Conservation (phyloP, 2,797 vertebrate species). For the Pelobates cultripes region DNA sequence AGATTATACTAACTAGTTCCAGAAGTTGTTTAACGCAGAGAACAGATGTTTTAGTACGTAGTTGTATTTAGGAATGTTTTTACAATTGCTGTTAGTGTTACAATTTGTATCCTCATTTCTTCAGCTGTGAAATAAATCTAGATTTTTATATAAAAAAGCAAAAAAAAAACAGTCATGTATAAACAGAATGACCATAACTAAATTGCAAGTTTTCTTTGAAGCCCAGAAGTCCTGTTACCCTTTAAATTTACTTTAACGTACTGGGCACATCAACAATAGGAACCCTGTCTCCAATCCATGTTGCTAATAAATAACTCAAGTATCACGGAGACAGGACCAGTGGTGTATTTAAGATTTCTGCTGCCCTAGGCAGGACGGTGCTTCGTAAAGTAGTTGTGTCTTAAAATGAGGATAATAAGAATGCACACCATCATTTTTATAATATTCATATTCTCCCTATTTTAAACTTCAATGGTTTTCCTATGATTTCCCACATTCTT, state of each 20-base stretch:
- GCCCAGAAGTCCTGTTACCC: neutral
- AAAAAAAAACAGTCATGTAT: neutral
- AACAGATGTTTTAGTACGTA: slow-evolving; percentile 1
- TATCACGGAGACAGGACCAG: neutral
- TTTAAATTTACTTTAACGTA: slow-evolving; percentile 25
- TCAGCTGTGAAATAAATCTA: neutral
- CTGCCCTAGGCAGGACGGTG: no score
- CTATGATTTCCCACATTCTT: no score
- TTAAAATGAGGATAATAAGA: no score
- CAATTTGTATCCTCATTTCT: neutral
- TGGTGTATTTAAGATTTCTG: no score
- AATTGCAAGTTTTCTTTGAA: slow-evolving; percentile 7
- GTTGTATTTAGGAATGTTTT: neutral
- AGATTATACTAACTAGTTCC: neutral
- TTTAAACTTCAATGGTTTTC: no score
- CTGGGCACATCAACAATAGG: neutral
- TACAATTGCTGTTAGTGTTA: neutral
- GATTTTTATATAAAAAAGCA: neutral
- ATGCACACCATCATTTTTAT: no score
- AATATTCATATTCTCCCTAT: no score
- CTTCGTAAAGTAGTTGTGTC: no score
- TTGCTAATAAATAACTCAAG: slow-evolving; percentile 5
- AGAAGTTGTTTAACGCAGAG: slow-evolving; percentile 17
- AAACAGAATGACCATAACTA: slow-evolving; percentile 9
- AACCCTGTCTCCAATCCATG: neutral